Evolutionary conservation across 2,113 vertebrate species (phyloP), one percentile per base, ranked within the genome.

Genomic region (Ranitomeya imitator): DNA sequence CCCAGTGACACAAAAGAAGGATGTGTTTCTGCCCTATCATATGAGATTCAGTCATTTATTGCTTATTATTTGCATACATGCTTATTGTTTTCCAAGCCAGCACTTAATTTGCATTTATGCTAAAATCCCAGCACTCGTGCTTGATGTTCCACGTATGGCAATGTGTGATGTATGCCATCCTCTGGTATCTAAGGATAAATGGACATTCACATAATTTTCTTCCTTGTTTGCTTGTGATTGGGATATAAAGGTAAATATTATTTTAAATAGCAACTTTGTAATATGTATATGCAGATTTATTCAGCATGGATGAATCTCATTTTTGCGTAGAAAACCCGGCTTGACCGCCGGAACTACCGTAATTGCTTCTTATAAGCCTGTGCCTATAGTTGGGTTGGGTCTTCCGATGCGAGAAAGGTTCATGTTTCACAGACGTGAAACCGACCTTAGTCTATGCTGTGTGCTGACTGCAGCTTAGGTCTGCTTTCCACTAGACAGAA

Each of bases 11-110:
- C 79, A 88, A 88, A 82, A 73, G 76, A 87, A 89, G 81, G 83
- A 85, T 88, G 88, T 74, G 60, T 91, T 82, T 74, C 84, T 90
- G 79, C 65, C 18, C 82, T 86, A 57, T 79, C 81, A 84, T 89
- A 83, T 79, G 59, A 91, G 21, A 65, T 8, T 61, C 57, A 61
- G 83, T 23, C 79, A 79, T 63, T 76, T 23, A 45, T 45, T 84
- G 63, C 63, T 55, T 55, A 7, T 14, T 51, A 69, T 84, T 84
- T 84, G 45, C 82, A 71, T 71, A 52, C 37, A 19, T 63, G 6
- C 61, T 83, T 83, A 83, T 65, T 83, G 80, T 65, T 65, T 52
- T 81, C 57, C 23, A 65, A 59, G 31, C 9, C 31, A 63, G 59
- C n/a, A 60, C 71, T 63, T 76, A 31, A 59, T 60, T 78, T 77